Conservation (phyloP, 2,113 vertebrate species). For the Craseonycteris thonglongyai region DNA sequence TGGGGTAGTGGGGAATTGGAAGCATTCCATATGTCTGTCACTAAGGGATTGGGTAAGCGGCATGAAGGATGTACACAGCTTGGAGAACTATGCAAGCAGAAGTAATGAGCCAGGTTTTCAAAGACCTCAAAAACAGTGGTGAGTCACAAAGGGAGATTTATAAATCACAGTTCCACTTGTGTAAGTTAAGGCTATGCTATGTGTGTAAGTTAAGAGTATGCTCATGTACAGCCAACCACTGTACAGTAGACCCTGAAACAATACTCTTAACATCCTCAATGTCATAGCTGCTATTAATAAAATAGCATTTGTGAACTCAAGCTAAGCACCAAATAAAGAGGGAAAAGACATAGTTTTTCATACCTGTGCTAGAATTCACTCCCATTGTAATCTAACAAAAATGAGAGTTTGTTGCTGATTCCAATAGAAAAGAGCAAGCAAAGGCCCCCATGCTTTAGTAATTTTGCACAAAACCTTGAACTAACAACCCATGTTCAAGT, state of each 20-base stretch:
- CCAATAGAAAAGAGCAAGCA: constrained; percentile 13
- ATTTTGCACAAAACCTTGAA: not conserved
- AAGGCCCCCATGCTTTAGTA: not conserved
- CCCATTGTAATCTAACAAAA: not conserved
- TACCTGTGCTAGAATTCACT: not conserved
- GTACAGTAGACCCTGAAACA: not conserved
- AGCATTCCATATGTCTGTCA: not conserved
- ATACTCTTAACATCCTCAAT: not conserved
- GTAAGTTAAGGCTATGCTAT: not conserved
- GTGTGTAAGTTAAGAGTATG: not conserved
- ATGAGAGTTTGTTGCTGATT: not conserved
- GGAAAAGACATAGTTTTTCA: not conserved
- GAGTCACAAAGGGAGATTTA: not conserved
- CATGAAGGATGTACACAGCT: not conserved
- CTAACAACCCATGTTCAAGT: not conserved
- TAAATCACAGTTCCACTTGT: not conserved
- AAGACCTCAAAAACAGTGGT: not conserved
- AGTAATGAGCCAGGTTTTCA: not conserved
- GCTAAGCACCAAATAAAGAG: not conserved
- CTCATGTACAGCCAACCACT: not conserved
- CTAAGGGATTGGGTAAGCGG: not conserved
- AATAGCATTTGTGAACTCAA: not conserved
- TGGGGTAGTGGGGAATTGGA: not conserved
- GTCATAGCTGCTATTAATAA: not conserved
- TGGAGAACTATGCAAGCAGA: not conserved